Conservation (phyloP, 2,888 invertebrate genomes). For the Philopedon plagiatum region DNA sequence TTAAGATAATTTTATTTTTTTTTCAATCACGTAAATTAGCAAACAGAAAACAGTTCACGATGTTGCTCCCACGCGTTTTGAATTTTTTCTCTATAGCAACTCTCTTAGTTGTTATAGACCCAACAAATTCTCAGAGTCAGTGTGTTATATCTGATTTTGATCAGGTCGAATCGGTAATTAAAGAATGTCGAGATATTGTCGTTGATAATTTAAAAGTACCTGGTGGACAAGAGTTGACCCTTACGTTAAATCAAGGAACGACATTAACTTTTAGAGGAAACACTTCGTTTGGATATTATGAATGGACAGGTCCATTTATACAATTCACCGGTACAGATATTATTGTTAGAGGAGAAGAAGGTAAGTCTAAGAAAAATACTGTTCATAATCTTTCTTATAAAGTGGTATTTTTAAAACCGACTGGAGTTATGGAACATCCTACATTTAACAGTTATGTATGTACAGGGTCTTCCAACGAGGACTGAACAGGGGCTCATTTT, state of each 20-base stretch:
- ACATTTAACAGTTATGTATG: too few relatives aligned
- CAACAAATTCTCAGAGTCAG: not conserved
- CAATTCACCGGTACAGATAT: constrained; percentile 13
- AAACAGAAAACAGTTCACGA: too few relatives aligned
- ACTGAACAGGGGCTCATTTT: too few relatives aligned
- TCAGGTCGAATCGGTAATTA: constrained; percentile 2
- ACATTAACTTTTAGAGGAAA: constrained; percentile 32
- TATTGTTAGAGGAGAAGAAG: constrained; percentile 26
- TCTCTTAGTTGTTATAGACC: not conserved
- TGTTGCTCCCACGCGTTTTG: not conserved
- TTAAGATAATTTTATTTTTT: too few relatives aligned
- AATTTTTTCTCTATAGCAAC: not conserved
- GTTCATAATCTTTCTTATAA: too few relatives aligned
- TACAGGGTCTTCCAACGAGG: too few relatives aligned
- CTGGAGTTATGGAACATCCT: too few relatives aligned
- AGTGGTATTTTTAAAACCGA: too few relatives aligned
- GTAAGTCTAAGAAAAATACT: too few relatives aligned
- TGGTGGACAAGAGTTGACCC: constrained; percentile 12
- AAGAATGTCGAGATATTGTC: constrained; percentile 30
- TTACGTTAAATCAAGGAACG: constrained; percentile 24
- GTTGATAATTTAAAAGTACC: constrained; percentile 33
- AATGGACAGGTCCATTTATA: constrained; percentile 36
- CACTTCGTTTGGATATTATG: constrained; percentile 25
- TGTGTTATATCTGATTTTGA: constrained; percentile 18
- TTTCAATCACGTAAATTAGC: too few relatives aligned